A percentile compares a stretch with the other conserved stretches of the same genome.
phyloP scores from a whole-genome alignment of 1,140 invertebrate genomes.

The Cecropterus lyciades region DNA sequence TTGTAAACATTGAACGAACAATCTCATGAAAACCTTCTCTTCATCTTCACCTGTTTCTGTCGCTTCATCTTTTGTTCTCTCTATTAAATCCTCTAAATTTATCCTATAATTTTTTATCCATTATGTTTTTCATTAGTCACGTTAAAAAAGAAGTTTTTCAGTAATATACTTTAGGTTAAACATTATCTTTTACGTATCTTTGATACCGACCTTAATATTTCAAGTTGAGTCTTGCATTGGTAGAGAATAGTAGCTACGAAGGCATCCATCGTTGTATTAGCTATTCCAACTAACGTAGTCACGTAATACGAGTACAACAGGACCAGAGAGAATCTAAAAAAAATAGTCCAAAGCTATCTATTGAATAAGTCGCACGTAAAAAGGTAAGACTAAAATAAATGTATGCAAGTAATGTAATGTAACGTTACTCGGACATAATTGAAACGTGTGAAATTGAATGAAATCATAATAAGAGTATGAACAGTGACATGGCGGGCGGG shows the following conservation, averaged over 20 bases:
- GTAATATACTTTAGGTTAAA: too few species aligned
- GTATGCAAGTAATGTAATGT: too few species aligned
- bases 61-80: conserved; percentile 35
- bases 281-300: conserved; percentile 68
- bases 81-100: conserved; percentile 15
- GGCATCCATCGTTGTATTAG: conserved; percentile 76
- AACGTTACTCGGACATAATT: too few species aligned
- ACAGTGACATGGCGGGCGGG: conserved; percentile 24
- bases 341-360: neutral
- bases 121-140: too few species aligned
- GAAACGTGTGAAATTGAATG: too few species aligned
- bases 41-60: conserved; percentile 17
- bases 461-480: neutral
- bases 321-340: conserved; percentile 54
- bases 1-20: conserved; percentile 51
- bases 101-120: neutral
- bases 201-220: conserved; percentile 60
- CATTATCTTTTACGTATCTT: too few species aligned
- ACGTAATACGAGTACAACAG: conserved; percentile 71
- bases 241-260: conserved; percentile 66
- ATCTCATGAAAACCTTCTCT: conserved; percentile 41
- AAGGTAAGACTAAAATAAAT: too few species aligned
- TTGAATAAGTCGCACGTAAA: too few species aligned
- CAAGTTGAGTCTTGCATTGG: conserved; percentile 67
- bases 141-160: too few species aligned